Base-by-base conservation (phyloP, 2,888 invertebrate genomes). In the Allophyes oxyacanthae region DNA sequence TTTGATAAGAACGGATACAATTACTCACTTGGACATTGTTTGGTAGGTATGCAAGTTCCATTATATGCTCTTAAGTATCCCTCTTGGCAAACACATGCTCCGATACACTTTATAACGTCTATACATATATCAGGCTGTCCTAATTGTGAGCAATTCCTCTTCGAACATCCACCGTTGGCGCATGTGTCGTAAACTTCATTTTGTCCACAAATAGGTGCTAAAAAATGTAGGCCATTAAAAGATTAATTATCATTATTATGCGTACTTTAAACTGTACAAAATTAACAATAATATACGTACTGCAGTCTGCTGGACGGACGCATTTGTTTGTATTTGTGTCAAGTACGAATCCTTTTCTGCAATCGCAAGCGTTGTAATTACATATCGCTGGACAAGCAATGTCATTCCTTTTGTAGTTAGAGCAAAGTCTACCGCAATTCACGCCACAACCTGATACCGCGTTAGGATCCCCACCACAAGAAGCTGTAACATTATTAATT, bases 91-190 rank as follows among this genome's bases (percentile, higher is more conserved):
- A 70, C 43, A 34, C 83, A 85, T 10, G 78, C 82, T 11, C 55
- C 67, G 14, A 63, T 33, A 54, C 82, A 83, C 28, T 71, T 36
- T 0, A 63, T 20, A 2, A 69, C 64, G 28, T 81, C 70, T 13
- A 77, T 77, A 37, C 84, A 85, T 13, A 81, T 6, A 8, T 36
- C 52, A 10, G 76, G 69, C 33, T 61, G 41, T 13, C 66, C 67
- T 7, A 78, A 30, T 40, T 79, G 67, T 2, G 79, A 69, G 37
- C 84, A 85, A 3, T 75, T 72, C 44, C 72, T 61, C 40, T 64
- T 79, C 0, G 71, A 72, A 53, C 85, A 85, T 15, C 82, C 83
- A 6, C 81, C 79, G 37, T 82, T 82, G 0, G 68, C 71, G 15
- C 83, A 84, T 0, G 45, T 30, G 26, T 64, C 51, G 25, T 57